Evolutionary conservation across 2,888 invertebrate species (phyloP).

Genomic region (Heterodera filipjevi): DNA sequence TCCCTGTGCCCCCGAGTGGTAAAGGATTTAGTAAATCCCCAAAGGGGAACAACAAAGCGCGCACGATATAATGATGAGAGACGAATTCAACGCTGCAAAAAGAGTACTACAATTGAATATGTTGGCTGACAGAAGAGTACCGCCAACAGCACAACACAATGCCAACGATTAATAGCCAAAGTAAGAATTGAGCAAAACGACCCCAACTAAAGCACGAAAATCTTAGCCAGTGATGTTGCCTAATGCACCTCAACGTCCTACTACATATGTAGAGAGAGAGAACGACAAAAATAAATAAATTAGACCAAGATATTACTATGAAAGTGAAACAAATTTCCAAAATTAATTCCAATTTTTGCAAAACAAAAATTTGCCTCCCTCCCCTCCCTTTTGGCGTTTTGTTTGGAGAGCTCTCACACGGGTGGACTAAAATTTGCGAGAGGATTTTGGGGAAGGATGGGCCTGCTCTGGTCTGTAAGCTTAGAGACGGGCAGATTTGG

Average conservation of each 20-base stretch:
- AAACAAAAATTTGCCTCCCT: neutral
- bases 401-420: conserved; percentile 8
- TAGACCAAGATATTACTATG: no score
- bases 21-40: neutral
- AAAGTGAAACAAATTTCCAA: neutral
- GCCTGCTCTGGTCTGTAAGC: neutral
- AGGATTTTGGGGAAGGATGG: conserved; percentile 1
- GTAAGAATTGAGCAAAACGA: no score
- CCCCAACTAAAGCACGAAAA: no score
- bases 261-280: no score
- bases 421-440: neutral
- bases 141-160: no score
- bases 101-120: neutral
- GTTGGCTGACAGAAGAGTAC: neutral
- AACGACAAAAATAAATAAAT: no score
- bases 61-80: neutral
- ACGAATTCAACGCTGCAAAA: neutral
- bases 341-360: neutral
- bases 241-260: no score
- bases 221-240: no score
- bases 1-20: neutral
- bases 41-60: neutral
- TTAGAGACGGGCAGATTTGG: conserved; percentile 9
- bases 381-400: neutral
- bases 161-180: no score